Conservation (phyloP, 1,140 invertebrate genomes). For the Philaenus spumarius region DNA sequence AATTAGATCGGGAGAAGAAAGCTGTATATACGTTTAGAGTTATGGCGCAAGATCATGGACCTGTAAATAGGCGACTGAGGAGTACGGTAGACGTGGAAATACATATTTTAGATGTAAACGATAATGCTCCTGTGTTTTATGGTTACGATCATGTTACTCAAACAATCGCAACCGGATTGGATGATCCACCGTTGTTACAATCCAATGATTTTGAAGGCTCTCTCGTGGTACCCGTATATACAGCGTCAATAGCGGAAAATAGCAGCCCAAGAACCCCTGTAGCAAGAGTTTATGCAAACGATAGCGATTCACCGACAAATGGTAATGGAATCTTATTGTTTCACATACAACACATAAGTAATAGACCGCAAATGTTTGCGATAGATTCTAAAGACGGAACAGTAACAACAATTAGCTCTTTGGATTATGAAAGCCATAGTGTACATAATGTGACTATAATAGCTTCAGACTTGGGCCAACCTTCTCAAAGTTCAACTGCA, state of each 20-base stretch:
- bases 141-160: conserved; percentile 47
- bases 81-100: conserved; percentile 69
- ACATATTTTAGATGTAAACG: conserved; percentile 72
- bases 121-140: conserved; percentile 58
- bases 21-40: conserved; percentile 66
- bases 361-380: conserved; percentile 57
- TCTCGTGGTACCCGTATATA: conserved; percentile 55
- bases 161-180: conserved; percentile 5
- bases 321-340: conserved; percentile 74
- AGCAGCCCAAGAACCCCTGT: conserved; percentile 60
- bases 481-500: conserved; percentile 69
- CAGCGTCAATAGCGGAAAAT: conserved; percentile 59
- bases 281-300: conserved; percentile 68
- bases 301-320: conserved; percentile 72
- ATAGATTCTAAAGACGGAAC: conserved; percentile 75
- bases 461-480: conserved; percentile 75
- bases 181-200: background rate
- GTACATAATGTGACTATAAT: conserved; percentile 69
- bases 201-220: conserved; percentile 16
- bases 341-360: conserved; percentile 54
- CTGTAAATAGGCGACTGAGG: conserved; percentile 49
- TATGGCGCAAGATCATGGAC: conserved; percentile 66
- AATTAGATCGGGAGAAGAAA: conserved; percentile 68
- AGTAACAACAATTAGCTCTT: conserved; percentile 60
- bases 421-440: conserved; percentile 63